These are phyloP conservation scores for Nemotelus pantherinus DNA, from an alignment of 2,888 invertebrate species.

Conservation along the genomic window DNA sequence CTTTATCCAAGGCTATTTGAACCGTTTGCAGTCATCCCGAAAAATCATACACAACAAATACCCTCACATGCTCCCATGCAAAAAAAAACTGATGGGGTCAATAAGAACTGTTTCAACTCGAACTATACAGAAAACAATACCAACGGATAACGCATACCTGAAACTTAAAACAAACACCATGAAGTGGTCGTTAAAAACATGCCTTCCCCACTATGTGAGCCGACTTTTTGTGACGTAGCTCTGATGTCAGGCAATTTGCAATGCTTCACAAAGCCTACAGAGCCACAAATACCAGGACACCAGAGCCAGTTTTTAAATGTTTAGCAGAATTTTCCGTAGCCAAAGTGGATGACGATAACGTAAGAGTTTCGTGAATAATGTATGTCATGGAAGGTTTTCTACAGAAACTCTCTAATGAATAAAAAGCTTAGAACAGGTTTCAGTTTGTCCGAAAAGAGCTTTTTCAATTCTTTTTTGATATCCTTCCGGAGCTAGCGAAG, in stretches of 20 bases:
- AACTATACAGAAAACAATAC: background rate
- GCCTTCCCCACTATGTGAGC: too few relatives aligned
- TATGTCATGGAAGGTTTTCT: slow-evolving; percentile 8
- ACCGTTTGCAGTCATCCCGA: too few relatives aligned
- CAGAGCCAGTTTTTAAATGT: background rate
- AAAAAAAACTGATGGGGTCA: too few relatives aligned
- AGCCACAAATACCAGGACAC: slow-evolving; percentile 31
- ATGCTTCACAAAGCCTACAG: background rate
- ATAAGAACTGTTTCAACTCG: too few relatives aligned
- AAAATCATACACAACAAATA: too few relatives aligned
- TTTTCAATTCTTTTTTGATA: background rate
- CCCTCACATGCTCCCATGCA: too few relatives aligned
- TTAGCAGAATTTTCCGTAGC: background rate
- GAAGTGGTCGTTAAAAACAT: too few relatives aligned
- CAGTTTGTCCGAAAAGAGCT: background rate
- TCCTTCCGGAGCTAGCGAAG: too few relatives aligned
- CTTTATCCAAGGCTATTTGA: too few relatives aligned
- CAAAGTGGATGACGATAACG: slow-evolving; percentile 10
- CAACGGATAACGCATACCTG: background rate
- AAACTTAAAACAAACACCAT: background rate
- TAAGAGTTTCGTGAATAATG: slow-evolving; percentile 29
- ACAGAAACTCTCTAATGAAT: slow-evolving; percentile 10
- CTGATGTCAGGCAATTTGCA: slow-evolving; percentile 23
- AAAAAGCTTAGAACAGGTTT: slow-evolving; percentile 3
- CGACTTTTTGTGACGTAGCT: slow-evolving; percentile 18